Percentiles rank a stretch among this genome's conserved stretches.
These are phyloP conservation scores for Drosophila busckii DNA, from an alignment of 1,140 invertebrate genomes.

Conservation along the genomic window DNA sequence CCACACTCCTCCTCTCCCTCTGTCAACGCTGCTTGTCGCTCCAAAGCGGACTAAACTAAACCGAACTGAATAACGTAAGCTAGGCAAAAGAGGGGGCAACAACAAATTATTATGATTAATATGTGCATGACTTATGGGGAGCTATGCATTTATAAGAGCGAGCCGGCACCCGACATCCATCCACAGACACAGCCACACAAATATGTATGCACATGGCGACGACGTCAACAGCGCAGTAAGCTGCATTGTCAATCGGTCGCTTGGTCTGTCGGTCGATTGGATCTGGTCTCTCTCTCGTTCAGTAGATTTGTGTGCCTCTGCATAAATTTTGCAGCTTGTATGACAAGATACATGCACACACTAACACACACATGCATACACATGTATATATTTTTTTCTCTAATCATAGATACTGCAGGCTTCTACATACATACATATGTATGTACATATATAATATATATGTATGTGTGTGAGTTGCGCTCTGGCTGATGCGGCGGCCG, in stretches of 20 bases:
- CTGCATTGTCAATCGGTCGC: too few species aligned
- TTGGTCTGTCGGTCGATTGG: constrained; percentile 35
- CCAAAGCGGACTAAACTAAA: constrained; percentile 33
- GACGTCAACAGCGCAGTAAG: constrained; percentile 15
- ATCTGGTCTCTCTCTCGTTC: constrained; percentile 73
- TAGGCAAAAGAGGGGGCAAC: constrained; percentile 55
- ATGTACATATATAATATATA: background rate
- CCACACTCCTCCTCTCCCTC: too few species aligned
- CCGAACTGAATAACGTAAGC: constrained; percentile 61
- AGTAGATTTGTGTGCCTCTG: constrained; percentile 78
- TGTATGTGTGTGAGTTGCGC: constrained; percentile 1
- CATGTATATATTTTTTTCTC: constrained; percentile 23
- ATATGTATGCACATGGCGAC: constrained; percentile 14
- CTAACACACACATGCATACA: constrained; percentile 71
- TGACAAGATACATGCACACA: constrained; percentile 67
- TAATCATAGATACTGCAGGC: constrained; percentile 31
- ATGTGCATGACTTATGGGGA: constrained; percentile 37
- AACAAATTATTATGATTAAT: constrained; percentile 50
- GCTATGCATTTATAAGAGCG: constrained; percentile 34
- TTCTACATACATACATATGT: constrained; percentile 6
- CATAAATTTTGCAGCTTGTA: constrained; percentile 78
- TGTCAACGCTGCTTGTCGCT: background rate
- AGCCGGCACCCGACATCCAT: background rate
- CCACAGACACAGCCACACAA: constrained; percentile 8
- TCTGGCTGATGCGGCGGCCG: background rate